Conservation (phyloP, 2,888 invertebrate genomes). For the Clepsis dumicolana region DNA sequence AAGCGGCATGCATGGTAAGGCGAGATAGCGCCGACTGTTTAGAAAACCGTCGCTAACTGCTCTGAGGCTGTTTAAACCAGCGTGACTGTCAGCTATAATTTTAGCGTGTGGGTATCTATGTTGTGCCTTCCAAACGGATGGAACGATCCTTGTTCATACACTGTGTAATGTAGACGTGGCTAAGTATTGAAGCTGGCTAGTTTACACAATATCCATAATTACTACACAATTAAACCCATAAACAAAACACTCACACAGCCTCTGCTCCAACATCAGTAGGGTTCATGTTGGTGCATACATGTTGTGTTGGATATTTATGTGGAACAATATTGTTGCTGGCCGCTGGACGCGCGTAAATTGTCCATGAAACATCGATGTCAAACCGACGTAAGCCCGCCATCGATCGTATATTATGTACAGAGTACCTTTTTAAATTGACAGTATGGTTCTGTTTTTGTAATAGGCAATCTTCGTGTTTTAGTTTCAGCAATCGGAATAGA, state of each 20-base stretch:
- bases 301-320: constrained; percentile 45
- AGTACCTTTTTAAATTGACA: not conserved
- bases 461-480: no score
- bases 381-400: constrained; percentile 44
- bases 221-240: not conserved
- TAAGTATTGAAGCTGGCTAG: no score
- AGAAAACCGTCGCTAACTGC: constrained; percentile 30
- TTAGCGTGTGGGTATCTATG: not conserved
- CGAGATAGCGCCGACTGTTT: constrained; percentile 34
- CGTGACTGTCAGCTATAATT: constrained; percentile 15
- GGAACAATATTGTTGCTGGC: constrained; percentile 48
- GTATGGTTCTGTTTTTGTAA: not conserved
- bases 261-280: not conserved
- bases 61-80: constrained; percentile 11
- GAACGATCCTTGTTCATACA: no score
- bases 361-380: constrained; percentile 53
- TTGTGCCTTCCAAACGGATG: no score
- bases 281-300: constrained; percentile 24
- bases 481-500: no score
- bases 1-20: constrained; percentile 39
- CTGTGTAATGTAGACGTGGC: no score
- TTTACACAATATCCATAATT: no score
- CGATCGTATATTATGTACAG: constrained; percentile 46
- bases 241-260: constrained; percentile 1
- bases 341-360: constrained; percentile 52